These are phyloP conservation scores for Marronus borbonicus DNA, from an alignment of 2,888 invertebrate species.

Conservation along the genomic window DNA sequence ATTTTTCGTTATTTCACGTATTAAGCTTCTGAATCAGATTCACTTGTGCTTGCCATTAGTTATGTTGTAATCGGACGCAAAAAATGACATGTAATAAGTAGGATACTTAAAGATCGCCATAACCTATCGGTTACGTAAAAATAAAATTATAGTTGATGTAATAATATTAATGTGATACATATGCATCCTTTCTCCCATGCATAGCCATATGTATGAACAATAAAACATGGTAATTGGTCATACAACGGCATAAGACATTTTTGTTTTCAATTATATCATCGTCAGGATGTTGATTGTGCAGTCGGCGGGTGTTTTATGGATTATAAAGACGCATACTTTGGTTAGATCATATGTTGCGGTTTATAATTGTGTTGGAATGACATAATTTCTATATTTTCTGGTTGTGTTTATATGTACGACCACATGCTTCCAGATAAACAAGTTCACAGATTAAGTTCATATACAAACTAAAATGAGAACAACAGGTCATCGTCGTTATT, in stretches of 20 bases:
- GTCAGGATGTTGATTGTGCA: conserved; percentile 24
- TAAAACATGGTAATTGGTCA: conserved; percentile 43
- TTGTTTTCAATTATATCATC: conserved; percentile 39
- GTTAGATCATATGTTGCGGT: conserved; percentile 44
- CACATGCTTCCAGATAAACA: conserved; percentile 50
- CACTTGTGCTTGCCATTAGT: too few relatives aligned
- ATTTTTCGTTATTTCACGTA: too few relatives aligned
- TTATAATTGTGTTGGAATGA: conserved; percentile 44
- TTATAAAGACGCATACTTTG: conserved; percentile 31
- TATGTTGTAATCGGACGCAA: neutral
- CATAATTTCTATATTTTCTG: conserved; percentile 50
- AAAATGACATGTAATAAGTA: neutral
- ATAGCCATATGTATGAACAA: conserved; percentile 36
- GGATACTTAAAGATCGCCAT: neutral
- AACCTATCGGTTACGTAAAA: neutral
- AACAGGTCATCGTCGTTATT: conserved; percentile 43
- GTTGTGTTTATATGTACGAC: conserved; percentile 48
- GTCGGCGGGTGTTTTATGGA: conserved; percentile 36
- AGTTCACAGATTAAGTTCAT: conserved; percentile 48
- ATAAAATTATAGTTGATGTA: conserved; percentile 20
- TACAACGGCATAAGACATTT: conserved; percentile 29
- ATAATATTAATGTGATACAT: conserved; percentile 35
- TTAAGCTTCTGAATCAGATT: too few relatives aligned
- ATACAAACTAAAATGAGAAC: conserved; percentile 38
- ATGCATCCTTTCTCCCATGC: conserved; percentile 20